Evolutionary conservation across 2,888 invertebrate species (phyloP).

Genomic region (Criorhina ranunculi): DNA sequence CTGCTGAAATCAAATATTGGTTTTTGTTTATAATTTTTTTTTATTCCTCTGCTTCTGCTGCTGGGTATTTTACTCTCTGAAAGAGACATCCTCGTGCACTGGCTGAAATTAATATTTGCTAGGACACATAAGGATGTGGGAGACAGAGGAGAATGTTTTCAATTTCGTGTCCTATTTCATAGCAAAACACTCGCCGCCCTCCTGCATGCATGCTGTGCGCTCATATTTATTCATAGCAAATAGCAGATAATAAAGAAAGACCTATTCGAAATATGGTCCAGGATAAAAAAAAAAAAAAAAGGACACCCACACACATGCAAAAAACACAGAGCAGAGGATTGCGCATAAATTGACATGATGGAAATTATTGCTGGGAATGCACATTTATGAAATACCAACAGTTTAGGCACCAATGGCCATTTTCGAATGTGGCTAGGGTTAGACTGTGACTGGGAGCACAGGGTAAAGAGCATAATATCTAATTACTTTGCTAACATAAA

Average conservation of each 20-base stretch:
- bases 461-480: slow-evolving; percentile 17
- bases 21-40: slow-evolving; percentile 49
- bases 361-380: slow-evolving; percentile 67
- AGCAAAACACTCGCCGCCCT: slow-evolving; percentile 15
- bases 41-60: background rate
- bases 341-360: slow-evolving; percentile 63
- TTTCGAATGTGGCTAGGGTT: slow-evolving; percentile 11
- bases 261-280: slow-evolving; percentile 32
- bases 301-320: slow-evolving; percentile 11
- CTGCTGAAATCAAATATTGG: slow-evolving; percentile 71
- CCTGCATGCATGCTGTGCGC: background rate
- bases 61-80: slow-evolving; percentile 2
- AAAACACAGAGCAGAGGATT: slow-evolving; percentile 17
- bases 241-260: slow-evolving; percentile 70
- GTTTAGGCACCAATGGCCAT: slow-evolving; percentile 54
- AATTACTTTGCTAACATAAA: slow-evolving; percentile 49
- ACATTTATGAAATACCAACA: slow-evolving; percentile 68
- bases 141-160: slow-evolving; percentile 43
- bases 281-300: slow-evolving; percentile 26
- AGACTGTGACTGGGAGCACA: too few species aligned
- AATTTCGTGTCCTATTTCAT: slow-evolving; percentile 62
- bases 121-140: slow-evolving; percentile 10
- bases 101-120: slow-evolving; percentile 70
- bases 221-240: slow-evolving; percentile 70
- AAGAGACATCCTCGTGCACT: slow-evolving; percentile 50